Evolutionary conservation across 2,797 vertebrate species (phyloP), one percentile per base, ranked within the genome.

Genomic region (Ibycter americanus): DNA sequence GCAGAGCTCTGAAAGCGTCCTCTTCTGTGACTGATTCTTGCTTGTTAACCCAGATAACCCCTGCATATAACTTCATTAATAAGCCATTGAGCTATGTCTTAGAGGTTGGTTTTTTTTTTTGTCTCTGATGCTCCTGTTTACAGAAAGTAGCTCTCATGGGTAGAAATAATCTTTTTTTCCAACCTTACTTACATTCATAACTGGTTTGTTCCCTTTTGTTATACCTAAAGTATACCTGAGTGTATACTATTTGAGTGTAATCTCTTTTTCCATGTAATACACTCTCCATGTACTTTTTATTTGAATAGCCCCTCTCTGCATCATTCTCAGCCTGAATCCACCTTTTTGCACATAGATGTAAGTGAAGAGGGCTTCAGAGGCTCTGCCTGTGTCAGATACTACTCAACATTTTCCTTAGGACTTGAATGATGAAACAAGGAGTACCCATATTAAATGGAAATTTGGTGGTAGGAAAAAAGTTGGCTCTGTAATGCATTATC

Each of bases 41-140:
- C 15, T 80, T 20, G 4, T 40, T 89, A 51, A 38, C 47, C 89
- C 15, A 38, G 15, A 17, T 62, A 66, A 66, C 1, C 4, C 3
- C 0, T 7, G 58, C 17, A 10, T 52, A 11, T 25, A 71, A 63
- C 6, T 67, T 71, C 8, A 52, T 40, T 58, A 71, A 51, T 7
- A 74, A 77, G 31, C 4, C 18, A 46, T 36, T 44, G 18, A 62
- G 21, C 6, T 81, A 25, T 3, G 5, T 19, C 4, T 52, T 55
- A 42, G 6, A 9, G 0, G 3, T 8, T 1, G 0, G 3, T 8
- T 1, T 49, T 72, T 49, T 72, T 61, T 90, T 73, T 25, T 0
- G 5, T 56, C 21, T 84, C 31, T 63, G 42, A 61, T 73, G 32
- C 6, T 89, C 3, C 10, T 58, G 11, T 44, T 52, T 83, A 20